These are phyloP conservation scores for Cotesia typhae DNA, from an alignment of 1,140 invertebrate genomes.

Conservation along the genomic window DNA sequence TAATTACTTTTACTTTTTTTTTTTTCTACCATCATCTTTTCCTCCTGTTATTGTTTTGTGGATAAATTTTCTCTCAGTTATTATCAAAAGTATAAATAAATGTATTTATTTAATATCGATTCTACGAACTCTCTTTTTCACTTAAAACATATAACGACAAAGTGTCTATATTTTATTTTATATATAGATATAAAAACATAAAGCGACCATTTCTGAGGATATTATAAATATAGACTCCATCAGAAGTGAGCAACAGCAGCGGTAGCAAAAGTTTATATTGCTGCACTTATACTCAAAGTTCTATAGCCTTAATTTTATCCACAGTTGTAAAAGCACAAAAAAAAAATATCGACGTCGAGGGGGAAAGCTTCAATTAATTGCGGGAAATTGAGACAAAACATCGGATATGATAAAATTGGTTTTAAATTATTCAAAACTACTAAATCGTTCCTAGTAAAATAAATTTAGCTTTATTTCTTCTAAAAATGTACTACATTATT, in stretches of 20 bases:
- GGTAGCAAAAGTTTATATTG: not conserved
- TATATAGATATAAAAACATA: too few species aligned
- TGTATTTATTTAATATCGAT: slow-evolving; percentile 9
- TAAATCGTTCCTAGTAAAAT: too few species aligned
- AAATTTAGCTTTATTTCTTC: not conserved
- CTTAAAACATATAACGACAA: too few species aligned
- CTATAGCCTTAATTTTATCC: slow-evolving; percentile 26
- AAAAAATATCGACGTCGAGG: not conserved
- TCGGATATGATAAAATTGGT: too few species aligned
- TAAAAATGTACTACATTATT: too few species aligned
- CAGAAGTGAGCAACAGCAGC: slow-evolving; percentile 1
- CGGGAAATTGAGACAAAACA: not conserved
- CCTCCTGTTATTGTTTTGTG: not conserved
- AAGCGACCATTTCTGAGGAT: not conserved
- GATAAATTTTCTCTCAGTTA: not conserved
- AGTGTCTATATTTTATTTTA: too few species aligned
- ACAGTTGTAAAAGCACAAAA: not conserved
- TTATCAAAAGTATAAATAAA: not conserved
- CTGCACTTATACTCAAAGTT: not conserved
- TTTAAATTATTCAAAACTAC: too few species aligned
- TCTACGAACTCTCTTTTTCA: not conserved
- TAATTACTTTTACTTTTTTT: slow-evolving; percentile 6
- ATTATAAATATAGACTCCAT: slow-evolving; percentile 23
- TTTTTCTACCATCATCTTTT: not conserved
- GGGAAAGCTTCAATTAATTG: not conserved